Percentiles rank a stretch among this genome's conserved stretches.
Conservation (phyloP, 1,140 invertebrate species). For the Mactra quadrangularis region DNA sequence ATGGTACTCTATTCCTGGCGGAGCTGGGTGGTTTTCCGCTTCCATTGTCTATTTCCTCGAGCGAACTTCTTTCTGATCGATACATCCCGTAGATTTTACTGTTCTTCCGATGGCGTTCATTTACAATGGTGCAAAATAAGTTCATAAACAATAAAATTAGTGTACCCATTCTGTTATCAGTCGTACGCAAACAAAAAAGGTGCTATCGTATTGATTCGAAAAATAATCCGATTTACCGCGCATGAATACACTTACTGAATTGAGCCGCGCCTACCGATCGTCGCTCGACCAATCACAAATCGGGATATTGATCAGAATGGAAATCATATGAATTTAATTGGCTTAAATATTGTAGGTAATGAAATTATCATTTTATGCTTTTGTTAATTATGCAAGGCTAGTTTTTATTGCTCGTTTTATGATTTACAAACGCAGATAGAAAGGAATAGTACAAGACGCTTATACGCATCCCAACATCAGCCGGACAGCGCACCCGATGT, state of each 20-base stretch:
- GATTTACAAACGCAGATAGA: not conserved
- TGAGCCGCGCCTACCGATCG: not conserved
- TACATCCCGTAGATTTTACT: too few relatives aligned
- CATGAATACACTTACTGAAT: constrained; percentile 13
- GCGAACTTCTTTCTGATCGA: too few relatives aligned
- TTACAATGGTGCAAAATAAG: not conserved
- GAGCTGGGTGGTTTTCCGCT: too few relatives aligned
- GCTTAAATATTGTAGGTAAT: not conserved
- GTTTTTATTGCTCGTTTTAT: not conserved
- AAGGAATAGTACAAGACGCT: too few relatives aligned
- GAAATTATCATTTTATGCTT: constrained; percentile 23
- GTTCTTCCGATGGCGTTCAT: not conserved
- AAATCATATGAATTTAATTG: not conserved
- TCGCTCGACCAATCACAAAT: not conserved
- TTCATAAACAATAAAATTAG: constrained; percentile 2
- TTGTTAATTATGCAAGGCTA: not conserved
- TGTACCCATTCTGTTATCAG: constrained; percentile 23
- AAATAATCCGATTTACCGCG: constrained; percentile 5
- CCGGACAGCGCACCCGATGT: too few relatives aligned
- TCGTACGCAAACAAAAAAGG: constrained; percentile 22
- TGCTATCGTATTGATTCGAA: constrained; percentile 33
- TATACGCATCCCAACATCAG: too few relatives aligned
- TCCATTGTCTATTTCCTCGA: too few relatives aligned
- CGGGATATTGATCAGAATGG: too few relatives aligned
- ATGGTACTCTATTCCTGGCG: too few relatives aligned